Evolutionary conservation across 2,113 vertebrate species (phyloP).

Genomic region (Ochotona princeps): DNA sequence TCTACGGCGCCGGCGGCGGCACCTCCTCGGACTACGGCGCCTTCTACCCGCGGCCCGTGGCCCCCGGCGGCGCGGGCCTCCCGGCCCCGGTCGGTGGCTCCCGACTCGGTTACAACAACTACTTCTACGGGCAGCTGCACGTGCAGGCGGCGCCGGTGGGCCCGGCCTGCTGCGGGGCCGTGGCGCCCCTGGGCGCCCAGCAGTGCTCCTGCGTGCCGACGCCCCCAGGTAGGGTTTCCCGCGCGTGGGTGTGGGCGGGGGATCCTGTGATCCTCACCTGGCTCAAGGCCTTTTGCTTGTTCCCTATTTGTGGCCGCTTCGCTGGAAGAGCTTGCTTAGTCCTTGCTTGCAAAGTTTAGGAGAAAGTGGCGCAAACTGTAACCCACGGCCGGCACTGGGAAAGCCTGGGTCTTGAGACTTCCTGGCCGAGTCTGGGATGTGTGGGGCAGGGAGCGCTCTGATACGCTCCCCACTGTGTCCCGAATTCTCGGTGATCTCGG

Average conservation of each 20-base stretch:
- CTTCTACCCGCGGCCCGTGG: slow-evolving; percentile 92
- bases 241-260: background rate
- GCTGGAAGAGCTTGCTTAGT: background rate
- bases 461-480: background rate
- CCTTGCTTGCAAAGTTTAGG: background rate
- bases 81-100: slow-evolving; percentile 90
- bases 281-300: background rate
- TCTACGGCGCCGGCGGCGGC: slow-evolving; percentile 85
- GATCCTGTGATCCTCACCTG: background rate
- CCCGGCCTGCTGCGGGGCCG: slow-evolving; percentile 93
- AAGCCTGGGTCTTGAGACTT: background rate
- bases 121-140: slow-evolving; percentile 97
- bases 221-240: slow-evolving; percentile 76
- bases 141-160: slow-evolving; percentile 92
- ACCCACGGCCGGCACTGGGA: background rate
- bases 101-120: slow-evolving; percentile 94
- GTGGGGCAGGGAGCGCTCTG: background rate
- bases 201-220: slow-evolving; percentile 94
- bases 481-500: background rate
- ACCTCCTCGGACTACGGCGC: slow-evolving; percentile 91
- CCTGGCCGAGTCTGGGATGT: background rate
- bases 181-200: slow-evolving; percentile 92
- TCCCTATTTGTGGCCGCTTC: too few relatives aligned
- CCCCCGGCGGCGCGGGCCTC: slow-evolving; percentile 88
- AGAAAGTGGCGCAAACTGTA: background rate